Evolutionary conservation across 2,113 vertebrate species (phyloP).

Genomic region (Rhineura floridana): DNA sequence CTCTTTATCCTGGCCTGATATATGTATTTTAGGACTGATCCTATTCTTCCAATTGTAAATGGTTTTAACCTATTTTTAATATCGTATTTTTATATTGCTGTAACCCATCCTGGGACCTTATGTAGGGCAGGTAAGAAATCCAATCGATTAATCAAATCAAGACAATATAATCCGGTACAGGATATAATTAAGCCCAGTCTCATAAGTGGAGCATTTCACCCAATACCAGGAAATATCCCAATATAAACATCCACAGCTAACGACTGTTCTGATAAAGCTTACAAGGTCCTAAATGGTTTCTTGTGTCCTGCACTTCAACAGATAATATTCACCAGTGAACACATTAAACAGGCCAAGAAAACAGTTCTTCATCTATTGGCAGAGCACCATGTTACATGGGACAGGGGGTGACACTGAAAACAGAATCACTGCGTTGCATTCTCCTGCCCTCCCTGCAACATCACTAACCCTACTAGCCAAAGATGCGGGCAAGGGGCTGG

Average conservation of each 20-base stretch:
- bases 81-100: too few relatives aligned
- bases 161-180: neutral
- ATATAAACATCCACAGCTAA: neutral
- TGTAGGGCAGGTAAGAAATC: too few relatives aligned
- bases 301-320: neutral
- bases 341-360: neutral
- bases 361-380: neutral
- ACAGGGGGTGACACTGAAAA: neutral
- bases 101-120: too few relatives aligned
- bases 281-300: neutral
- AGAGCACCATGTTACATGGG: neutral
- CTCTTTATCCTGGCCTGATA: too few relatives aligned
- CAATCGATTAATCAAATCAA: too few relatives aligned
- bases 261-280: neutral
- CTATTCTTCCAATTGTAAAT: too few relatives aligned
- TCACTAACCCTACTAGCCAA: neutral
- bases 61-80: too few relatives aligned
- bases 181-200: neutral
- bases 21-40: too few relatives aligned
- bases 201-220: neutral
- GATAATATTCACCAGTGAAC: neutral
- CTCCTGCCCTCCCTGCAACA: neutral
- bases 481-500: neutral
- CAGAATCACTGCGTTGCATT: too few relatives aligned
- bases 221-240: accelerated